Base-by-base conservation (phyloP, 2,113 vertebrate species). In the Lynx canadensis region DNA sequence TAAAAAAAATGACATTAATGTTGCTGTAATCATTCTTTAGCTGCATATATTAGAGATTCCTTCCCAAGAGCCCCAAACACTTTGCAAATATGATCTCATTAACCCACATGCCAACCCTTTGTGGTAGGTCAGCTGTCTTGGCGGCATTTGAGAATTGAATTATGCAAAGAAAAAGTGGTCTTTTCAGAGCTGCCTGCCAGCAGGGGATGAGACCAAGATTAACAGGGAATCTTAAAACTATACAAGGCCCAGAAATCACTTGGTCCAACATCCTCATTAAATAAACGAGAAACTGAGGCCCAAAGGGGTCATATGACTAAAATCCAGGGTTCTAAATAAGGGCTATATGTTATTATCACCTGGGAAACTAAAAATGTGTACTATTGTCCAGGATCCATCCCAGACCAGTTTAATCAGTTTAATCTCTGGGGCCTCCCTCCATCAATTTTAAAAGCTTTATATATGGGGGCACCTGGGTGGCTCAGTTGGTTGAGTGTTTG, bases 31-130 rank as follows among this genome's bases (percentile, higher is more conserved):
- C 95, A 97, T 97, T 96, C 84, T 68, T 92, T 93, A 97, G 97
- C 95, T 96, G 84, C 92, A 89, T 94, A 65, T 88, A 96, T 97
- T 97, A 97, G 68, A 97, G 94, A 90, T 93, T 94, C 76, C 94
- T 96, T 96, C 90, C 97, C 97, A n/a, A 96, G 90, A 96, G 92
- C 85, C 95, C 92, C 79, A 97, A 95, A 98, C 63, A 94, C 97
- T 98, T 97, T 93, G 97, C 96, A 97, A 97, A 98, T 97, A 93
- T 95, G 94, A 97, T 97, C 97, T 98, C 96, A 97, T 98, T 98
- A 98, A 97, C 97, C 97, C 92, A 93, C 60, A 69, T 10, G 25
- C 95, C 96, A 95, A 79, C 94, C 78, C 82, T 84, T 88, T 86
- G 76, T 71, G 92, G 94, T 92, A 97, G 97, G 97, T 98, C 97